These are phyloP conservation scores for Spinibarbus caldwelli DNA, from an alignment of 2,797 vertebrate species.

Conservation along the genomic window DNA sequence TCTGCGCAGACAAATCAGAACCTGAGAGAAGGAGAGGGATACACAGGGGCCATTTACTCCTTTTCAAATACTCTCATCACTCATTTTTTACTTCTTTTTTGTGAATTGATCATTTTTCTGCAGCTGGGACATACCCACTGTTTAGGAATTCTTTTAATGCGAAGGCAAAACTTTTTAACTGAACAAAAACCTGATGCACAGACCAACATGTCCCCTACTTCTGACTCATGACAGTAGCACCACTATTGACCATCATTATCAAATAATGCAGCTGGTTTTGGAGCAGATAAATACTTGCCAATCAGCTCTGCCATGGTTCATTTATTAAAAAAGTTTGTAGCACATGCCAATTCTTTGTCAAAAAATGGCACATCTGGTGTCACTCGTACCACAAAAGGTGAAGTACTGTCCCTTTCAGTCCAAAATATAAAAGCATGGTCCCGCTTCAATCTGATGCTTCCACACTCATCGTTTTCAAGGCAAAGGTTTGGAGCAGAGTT, in stretches of 20 bases:
- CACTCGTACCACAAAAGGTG: not conserved
- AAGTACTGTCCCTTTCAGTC: not conserved
- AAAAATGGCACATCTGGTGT: not conserved
- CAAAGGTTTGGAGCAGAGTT: not conserved
- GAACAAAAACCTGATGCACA: not conserved
- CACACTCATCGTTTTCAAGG: not conserved
- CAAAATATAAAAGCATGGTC: conserved; percentile 3
- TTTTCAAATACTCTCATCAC: not conserved
- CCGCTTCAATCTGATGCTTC: conserved; percentile 4
- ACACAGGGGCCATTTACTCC: not conserved
- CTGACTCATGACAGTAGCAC: not conserved
- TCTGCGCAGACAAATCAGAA: not conserved
- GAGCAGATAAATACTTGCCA: not conserved
- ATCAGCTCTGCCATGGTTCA: not conserved
- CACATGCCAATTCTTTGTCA: not conserved
- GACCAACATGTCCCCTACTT: not conserved
- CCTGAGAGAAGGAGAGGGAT: not conserved
- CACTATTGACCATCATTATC: not conserved
- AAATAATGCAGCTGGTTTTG: not conserved
- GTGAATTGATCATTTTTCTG: not conserved
- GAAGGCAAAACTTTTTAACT: too few relatives aligned
- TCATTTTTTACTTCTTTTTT: not conserved
- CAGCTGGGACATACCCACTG: not conserved
- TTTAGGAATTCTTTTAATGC: not conserved
- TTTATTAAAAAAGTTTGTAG: not conserved